Evolutionary conservation across 2,113 vertebrate species (phyloP).

Genomic region (Prionailurus viverrinus): DNA sequence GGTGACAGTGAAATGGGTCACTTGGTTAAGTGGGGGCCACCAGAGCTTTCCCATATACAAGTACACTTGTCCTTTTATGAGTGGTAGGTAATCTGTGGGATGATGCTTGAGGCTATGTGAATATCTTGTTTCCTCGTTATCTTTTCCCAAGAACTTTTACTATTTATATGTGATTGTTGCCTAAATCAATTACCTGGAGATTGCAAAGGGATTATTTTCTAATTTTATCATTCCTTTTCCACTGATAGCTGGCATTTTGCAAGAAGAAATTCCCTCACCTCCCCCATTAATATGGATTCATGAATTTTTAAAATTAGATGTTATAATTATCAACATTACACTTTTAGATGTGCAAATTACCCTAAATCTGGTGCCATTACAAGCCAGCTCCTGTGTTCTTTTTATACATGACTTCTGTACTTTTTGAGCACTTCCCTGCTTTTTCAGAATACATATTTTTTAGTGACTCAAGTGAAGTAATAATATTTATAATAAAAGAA

Average conservation of each 20-base stretch:
- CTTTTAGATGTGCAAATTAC: background rate
- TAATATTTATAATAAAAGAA: constrained; percentile 7
- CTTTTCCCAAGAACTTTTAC: background rate
- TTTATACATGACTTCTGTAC: background rate
- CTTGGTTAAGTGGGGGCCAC: background rate
- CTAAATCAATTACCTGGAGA: background rate
- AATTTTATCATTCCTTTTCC: background rate
- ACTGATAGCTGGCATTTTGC: background rate
- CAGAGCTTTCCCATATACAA: background rate
- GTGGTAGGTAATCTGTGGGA: background rate
- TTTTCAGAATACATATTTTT: constrained; percentile 8
- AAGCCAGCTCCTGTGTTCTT: background rate
- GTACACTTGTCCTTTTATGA: background rate
- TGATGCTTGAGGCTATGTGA: background rate
- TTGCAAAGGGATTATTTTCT: constrained; percentile 31
- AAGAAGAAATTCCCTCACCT: background rate
- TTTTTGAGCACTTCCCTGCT: background rate
- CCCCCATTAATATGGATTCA: background rate
- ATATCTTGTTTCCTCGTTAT: background rate
- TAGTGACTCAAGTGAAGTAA: constrained; percentile 12
- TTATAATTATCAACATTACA: background rate
- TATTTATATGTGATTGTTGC: background rate
- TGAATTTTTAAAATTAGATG: background rate
- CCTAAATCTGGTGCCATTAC: background rate
- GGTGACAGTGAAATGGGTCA: background rate